These are phyloP conservation scores for Saccopteryx bilineata DNA, from an alignment of 2,113 vertebrate species.

Conservation along the genomic window DNA sequence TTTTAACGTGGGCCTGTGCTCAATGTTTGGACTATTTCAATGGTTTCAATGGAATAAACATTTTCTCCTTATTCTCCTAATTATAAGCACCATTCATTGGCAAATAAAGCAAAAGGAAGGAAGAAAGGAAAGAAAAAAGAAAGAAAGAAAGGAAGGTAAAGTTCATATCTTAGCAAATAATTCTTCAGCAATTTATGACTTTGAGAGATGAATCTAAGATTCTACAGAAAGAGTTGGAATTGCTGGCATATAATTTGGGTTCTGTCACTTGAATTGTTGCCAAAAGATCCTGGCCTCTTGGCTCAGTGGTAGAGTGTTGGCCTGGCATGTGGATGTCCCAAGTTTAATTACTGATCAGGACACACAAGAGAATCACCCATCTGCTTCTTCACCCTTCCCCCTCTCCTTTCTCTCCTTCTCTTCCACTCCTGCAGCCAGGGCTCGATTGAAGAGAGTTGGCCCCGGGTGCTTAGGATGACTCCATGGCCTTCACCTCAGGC, in stretches of 20 bases:
- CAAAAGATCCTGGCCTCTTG: background rate
- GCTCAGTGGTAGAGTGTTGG: no score
- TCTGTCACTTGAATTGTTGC: background rate
- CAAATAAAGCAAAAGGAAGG: background rate
- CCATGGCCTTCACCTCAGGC: no score
- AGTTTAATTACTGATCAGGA: no score
- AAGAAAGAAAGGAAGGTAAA: background rate
- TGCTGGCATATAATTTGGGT: background rate
- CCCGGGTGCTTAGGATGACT: no score
- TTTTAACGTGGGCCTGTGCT: constrained; percentile 54
- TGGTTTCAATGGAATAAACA: background rate
- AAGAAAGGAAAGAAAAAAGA: background rate
- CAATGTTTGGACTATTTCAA: constrained; percentile 22
- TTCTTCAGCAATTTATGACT: background rate
- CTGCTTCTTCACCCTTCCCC: no score
- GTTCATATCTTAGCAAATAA: background rate
- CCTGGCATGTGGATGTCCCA: no score
- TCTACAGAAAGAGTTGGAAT: constrained; percentile 18
- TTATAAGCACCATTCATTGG: background rate
- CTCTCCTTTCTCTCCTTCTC: no score
- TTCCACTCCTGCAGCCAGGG: no score
- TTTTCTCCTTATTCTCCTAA: background rate
- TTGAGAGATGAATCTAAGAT: background rate
- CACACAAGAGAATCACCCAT: no score
- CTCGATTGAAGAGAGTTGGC: no score